These are phyloP conservation scores for Lates calcarifer DNA, from an alignment of 2,113 vertebrate species.

Conservation along the genomic window DNA sequence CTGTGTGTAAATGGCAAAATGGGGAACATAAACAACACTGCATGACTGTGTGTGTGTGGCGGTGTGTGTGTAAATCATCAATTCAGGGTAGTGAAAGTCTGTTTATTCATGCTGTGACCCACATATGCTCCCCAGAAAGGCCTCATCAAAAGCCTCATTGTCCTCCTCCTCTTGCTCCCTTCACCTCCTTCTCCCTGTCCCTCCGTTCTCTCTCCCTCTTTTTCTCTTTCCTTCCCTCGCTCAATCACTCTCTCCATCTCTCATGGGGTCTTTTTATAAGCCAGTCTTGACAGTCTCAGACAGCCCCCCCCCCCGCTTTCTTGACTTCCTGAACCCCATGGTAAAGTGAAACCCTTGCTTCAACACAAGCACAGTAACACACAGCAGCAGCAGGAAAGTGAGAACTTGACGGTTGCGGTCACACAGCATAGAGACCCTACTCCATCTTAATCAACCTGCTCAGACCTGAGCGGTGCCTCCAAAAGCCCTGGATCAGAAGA, in stretches of 20 bases:
- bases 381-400: constrained; percentile 46
- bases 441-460: constrained; percentile 57
- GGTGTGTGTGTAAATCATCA: constrained; percentile 57
- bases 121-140: constrained; percentile 78
- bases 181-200: constrained; percentile 51
- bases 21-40: constrained; percentile 70
- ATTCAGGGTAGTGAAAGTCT: constrained; percentile 65
- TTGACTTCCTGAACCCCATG: constrained; percentile 73
- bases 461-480: background rate
- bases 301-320: constrained; percentile 48
- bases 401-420: constrained; percentile 50
- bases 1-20: constrained; percentile 54
- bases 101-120: constrained; percentile 79
- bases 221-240: constrained; percentile 23
- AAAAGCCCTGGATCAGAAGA: background rate
- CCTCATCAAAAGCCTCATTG: constrained; percentile 82
- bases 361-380: constrained; percentile 28
- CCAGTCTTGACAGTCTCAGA: constrained; percentile 72
- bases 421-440: constrained; percentile 23
- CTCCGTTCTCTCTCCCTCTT: constrained; percentile 20
- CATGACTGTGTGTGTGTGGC: constrained; percentile 38
- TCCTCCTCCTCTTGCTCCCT: constrained; percentile 63
- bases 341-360: constrained; percentile 71
- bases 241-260: constrained; percentile 60
- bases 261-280: constrained; percentile 78